phyloP scores from a whole-genome alignment of 2,797 vertebrate species.

The Monodelphis domestica region DNA sequence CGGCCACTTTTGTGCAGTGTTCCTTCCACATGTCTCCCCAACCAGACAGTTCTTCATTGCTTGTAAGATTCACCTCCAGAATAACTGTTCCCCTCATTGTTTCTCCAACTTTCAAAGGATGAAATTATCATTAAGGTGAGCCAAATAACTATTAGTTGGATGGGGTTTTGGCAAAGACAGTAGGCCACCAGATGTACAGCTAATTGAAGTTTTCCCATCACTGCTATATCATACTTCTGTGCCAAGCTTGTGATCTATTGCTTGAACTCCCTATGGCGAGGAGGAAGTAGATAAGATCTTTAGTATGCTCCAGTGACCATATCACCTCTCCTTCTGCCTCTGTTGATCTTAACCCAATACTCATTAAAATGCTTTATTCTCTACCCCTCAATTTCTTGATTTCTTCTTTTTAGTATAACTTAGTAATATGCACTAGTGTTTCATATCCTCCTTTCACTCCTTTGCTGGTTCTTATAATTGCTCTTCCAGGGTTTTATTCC shows the following conservation, averaged over 20 bases:
- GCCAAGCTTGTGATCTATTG: not conserved
- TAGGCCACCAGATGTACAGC: not conserved
- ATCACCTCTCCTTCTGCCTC: not conserved
- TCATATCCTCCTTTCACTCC: not conserved
- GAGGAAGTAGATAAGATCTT: not conserved
- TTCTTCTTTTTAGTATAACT: not conserved
- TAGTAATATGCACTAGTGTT: not conserved
- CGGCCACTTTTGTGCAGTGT: not conserved
- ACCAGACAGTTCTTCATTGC: not conserved
- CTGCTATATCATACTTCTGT: not conserved
- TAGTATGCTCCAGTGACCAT: not conserved
- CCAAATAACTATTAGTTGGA: not conserved
- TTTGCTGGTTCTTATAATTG: not conserved
- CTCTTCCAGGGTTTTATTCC: not conserved
- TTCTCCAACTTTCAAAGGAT: not conserved
- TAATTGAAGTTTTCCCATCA: not conserved
- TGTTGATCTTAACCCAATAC: not conserved
- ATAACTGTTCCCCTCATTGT: not conserved
- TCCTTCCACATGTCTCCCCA: too few relatives aligned
- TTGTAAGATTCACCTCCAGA: not conserved
- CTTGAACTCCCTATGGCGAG: not conserved
- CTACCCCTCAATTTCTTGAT: not conserved
- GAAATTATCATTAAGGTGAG: not conserved
- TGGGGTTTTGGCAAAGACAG: not conserved
- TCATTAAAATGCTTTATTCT: not conserved